These are phyloP conservation scores for Metalampra italica DNA, from an alignment of 2,888 invertebrate genomes.

Conservation along the genomic window DNA sequence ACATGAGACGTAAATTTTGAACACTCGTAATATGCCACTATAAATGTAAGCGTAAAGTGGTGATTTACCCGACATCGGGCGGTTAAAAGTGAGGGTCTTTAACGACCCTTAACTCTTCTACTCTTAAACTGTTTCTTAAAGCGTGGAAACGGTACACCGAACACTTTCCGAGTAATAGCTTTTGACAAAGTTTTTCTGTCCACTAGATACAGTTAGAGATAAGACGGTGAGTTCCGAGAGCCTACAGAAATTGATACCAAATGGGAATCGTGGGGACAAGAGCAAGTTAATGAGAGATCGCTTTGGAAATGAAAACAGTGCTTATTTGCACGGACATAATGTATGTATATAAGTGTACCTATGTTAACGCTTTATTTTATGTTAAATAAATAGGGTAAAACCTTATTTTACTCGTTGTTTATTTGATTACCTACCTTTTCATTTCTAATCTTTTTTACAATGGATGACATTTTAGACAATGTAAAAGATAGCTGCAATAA, in stretches of 20 bases:
- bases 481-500: too few species aligned
- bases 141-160: slow-evolving; percentile 33
- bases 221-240: slow-evolving; percentile 8
- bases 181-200: slow-evolving; percentile 44
- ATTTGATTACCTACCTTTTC: too few species aligned
- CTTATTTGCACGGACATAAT: too few species aligned
- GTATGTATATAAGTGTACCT: too few species aligned
- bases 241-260: neutral
- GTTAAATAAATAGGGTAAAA: too few species aligned
- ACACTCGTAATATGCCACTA: slow-evolving; percentile 47
- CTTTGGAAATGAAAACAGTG: neutral
- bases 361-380: too few species aligned
- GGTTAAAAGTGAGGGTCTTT: slow-evolving; percentile 16
- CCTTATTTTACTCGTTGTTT: too few species aligned
- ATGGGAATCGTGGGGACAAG: neutral
- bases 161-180: slow-evolving; percentile 28
- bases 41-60: slow-evolving; percentile 52
- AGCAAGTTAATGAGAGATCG: neutral
- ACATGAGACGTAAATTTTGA: slow-evolving; percentile 49
- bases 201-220: slow-evolving; percentile 35
- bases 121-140: slow-evolving; percentile 40
- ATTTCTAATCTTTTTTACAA: too few species aligned
- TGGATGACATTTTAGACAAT: too few species aligned
- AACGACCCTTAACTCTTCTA: slow-evolving; percentile 19
- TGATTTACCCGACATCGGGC: slow-evolving; percentile 41